Evolutionary conservation across 1,140 invertebrate species (phyloP), one percentile per base, ranked within the genome.

Genomic region (Acromyrmex heyeri): DNA sequence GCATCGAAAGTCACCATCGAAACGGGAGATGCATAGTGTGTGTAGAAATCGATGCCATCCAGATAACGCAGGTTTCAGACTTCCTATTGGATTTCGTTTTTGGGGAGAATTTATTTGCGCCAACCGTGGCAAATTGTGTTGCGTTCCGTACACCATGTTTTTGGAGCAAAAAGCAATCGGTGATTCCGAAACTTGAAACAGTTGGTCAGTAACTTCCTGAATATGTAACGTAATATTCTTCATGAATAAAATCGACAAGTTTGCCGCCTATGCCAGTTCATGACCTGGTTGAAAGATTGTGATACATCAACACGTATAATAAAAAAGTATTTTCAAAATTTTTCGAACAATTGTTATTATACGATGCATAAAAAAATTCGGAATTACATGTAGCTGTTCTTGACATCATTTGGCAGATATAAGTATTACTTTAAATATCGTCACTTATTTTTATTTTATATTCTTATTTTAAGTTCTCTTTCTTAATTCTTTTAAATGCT

Each of bases 211-310:
- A 65, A 67, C 64, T 81, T 50, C 7, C 48, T 55, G 64, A 81
- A 81, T 81, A 70, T 81, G 64, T 81, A 81, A 81, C 64, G 30
- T 70, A 69, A 81, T 81, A 81, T 21, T 69, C 30, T 55, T 48
- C 27, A 70, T 69, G 77, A 81, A 81, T 81, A 81, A 81, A 81
- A 70, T 5, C 27, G 48, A 18, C 50, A 3, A 18, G 75, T 21
- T 69, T 16, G 64, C 8, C 44, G 27, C 27, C 64, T 57, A 55
- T 81, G n/a, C 48, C 18, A 4, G 16, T 38, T 48, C 30, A 21
- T 30, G 64, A 81, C 69, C n/a, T 67, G 64, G n/a, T 69, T 18
- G 34, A 21, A 38, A 16, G 21, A 14, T 81, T 24, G 30, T 30
- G 64, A 57, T 30, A 16, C 10, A 38, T 34, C 14, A 21, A 30